Base-by-base conservation (phyloP, 2,113 vertebrate genomes). In the Periophthalmodon schlosseri region DNA sequence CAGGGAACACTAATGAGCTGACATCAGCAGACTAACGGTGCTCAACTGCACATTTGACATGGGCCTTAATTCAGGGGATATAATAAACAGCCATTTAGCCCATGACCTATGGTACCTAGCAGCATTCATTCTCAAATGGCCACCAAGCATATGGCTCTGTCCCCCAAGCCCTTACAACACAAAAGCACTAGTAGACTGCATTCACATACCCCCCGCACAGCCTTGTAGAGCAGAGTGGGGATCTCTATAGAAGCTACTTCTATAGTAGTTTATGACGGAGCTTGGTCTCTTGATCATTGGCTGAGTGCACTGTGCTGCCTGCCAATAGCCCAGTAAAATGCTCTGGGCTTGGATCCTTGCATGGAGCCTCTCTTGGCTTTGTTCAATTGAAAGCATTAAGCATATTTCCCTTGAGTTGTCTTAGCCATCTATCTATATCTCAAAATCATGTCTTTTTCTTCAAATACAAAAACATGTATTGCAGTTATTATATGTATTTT, bases 11-110 rank as follows among this genome's bases (percentile, higher is more conserved):
- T 89, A 88, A 88, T 86, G 78, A 90, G 86, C 85, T 83, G 83
- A 89, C 81, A 84, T 91, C 85, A 86, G 85, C 89, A 68, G 79
- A 79, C 74, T 73, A 78, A 86, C 75, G 84, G 84, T 73, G 76
- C 70, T 71, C 8, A 77, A 71, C 76, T 34, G 69, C 75, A 83
- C 78, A 78, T 72, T 74, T 70, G 74, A 77, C 77, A 24, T 64
- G 24, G 12, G 39, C 57, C 72, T 75, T 83, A 85, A 84, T 70
- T 76, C 80, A 79, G 70, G 76, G 79, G 75, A 85, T 83, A 80
- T 83, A 86, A 82, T 74, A 74, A 80, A 74, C 70, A 74, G 77
- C 70, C 78, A 66, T 86, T 89, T 85, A 89, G 70, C 77, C 75
- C 54, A 23, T 80, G 80, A 83, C 84, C 82, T 81, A 73, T 75